Percentiles rank a stretch among this genome's conserved stretches.
Evolutionary conservation across 1,140 invertebrate genomes (phyloP).

Genomic region (Drosophila truncata): DNA sequence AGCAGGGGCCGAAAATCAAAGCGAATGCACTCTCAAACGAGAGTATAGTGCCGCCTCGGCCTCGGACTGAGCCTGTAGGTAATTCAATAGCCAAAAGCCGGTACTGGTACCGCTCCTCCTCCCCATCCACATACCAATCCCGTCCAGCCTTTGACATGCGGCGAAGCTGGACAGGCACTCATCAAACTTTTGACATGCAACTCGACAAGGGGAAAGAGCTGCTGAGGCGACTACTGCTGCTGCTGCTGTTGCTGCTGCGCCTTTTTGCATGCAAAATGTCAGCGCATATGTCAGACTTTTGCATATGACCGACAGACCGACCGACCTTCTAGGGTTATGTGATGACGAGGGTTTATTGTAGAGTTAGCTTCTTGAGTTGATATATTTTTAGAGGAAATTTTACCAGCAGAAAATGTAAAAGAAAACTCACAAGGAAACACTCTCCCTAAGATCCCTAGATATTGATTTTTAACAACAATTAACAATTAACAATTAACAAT

Average conservation of each 20-base stretch:
- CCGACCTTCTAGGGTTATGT: constrained; percentile 35
- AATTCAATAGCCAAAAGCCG: constrained; percentile 80
- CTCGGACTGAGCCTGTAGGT: constrained; percentile 62
- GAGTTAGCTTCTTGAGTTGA: background rate
- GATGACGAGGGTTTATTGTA: constrained; percentile 14
- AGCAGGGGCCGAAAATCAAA: constrained; percentile 64
- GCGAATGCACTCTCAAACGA: constrained; percentile 80
- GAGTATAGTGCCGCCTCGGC: constrained; percentile 54
- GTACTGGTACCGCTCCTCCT: constrained; percentile 17
- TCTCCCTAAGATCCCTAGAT: background rate
- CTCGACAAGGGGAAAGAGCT: constrained; percentile 38
- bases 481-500: too few species aligned
- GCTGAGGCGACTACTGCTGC: constrained; percentile 27
- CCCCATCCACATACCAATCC: constrained; percentile 11
- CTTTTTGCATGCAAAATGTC: constrained; percentile 84
- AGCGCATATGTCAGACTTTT: constrained; percentile 82
- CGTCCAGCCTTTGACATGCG: constrained; percentile 70
- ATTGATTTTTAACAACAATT: background rate
- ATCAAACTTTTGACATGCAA: constrained; percentile 81
- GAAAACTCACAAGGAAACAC: background rate
- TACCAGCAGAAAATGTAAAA: background rate
- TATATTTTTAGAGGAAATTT: background rate
- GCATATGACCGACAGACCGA: constrained; percentile 59
- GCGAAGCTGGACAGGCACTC: constrained; percentile 72
- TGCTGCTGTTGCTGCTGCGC: constrained; percentile 63